Conservation (phyloP, 2,797 vertebrate genomes). For the Xiphorhynchus erythropygius region DNA sequence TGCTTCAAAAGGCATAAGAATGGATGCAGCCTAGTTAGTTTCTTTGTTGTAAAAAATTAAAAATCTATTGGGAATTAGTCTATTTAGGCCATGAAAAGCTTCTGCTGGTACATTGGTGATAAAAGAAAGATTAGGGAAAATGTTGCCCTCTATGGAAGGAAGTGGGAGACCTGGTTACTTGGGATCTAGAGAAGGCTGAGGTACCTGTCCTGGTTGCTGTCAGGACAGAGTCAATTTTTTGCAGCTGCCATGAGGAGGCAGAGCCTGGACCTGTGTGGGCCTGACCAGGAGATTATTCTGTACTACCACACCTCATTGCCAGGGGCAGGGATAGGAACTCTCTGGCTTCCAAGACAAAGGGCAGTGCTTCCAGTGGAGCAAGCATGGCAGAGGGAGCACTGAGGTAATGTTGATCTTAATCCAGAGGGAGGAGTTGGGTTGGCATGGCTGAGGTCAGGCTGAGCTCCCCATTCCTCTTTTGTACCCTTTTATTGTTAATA, state of each 20-base stretch:
- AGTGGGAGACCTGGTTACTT: background rate
- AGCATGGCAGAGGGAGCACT: background rate
- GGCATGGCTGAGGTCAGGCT: background rate
- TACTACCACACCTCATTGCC: too few relatives aligned
- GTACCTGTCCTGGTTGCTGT: background rate
- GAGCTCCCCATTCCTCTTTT: background rate
- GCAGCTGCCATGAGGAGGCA: background rate
- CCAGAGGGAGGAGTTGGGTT: background rate
- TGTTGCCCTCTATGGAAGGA: background rate
- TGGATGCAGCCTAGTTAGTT: background rate
- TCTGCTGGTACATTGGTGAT: background rate
- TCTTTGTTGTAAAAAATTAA: background rate
- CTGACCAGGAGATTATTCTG: background rate
- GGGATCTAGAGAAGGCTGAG: background rate
- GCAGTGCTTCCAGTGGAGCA: background rate
- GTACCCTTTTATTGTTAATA: background rate
- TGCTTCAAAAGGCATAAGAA: background rate
- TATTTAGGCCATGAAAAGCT: background rate
- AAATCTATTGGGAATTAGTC: background rate
- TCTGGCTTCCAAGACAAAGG: background rate
- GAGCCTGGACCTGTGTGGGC: background rate
- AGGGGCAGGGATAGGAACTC: background rate
- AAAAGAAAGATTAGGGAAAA: background rate
- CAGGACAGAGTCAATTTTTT: background rate
- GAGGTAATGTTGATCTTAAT: background rate